Base-by-base conservation (phyloP, 2,888 invertebrate species). In the Liopterus haemorrhoidalis region DNA sequence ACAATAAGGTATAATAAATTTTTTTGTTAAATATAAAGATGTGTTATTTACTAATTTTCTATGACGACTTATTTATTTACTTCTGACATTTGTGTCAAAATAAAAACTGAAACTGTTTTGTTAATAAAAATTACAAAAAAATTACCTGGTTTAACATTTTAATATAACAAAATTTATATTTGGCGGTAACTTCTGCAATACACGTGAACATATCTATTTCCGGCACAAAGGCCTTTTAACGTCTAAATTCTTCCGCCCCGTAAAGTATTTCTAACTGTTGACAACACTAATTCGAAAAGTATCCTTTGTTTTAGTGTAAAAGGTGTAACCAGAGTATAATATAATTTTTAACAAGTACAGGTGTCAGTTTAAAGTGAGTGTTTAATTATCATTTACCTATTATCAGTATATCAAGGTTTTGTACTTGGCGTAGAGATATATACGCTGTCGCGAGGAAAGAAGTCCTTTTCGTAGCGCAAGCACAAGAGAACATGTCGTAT, bases 401-500 rank as follows among this genome's bases (percentile, higher is more conserved):
- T n/a, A n/a, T n/a, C n/a, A n/a, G n/a, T n/a, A n/a, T n/a, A n/a
- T 22, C 31, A 44, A 44, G 19, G 41, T 46, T 46, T 41, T 33
- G 38, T 45, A 38, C 36, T 50, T 48, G 55, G 66, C 74, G 72
- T 70, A 75, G 65, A 61, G 63, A 65, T 60, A 64, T 62, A 59
- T 58, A 60, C 60, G 59, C 59, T 60, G 62, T 61, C 59, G 59
- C 59, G 57, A 58, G 57, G 54, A 57, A 56, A 52, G 62, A 62
- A 64, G 63, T 63, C 67, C 74, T 83, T 83, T 82, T 79, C 79
- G 79, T 79, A 78, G 76, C 76, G 76, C 79, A 73, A 78, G 77
- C 76, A 77, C 76, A 77, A 80, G 79, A 76, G 78, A 85, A 81
- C 81, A 85, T 85, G 85, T 85, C 85, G 73, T 81, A 77, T 79